These are phyloP conservation scores for Argyrosomus japonicus DNA, from an alignment of 2,113 vertebrate genomes.

Conservation along the genomic window DNA sequence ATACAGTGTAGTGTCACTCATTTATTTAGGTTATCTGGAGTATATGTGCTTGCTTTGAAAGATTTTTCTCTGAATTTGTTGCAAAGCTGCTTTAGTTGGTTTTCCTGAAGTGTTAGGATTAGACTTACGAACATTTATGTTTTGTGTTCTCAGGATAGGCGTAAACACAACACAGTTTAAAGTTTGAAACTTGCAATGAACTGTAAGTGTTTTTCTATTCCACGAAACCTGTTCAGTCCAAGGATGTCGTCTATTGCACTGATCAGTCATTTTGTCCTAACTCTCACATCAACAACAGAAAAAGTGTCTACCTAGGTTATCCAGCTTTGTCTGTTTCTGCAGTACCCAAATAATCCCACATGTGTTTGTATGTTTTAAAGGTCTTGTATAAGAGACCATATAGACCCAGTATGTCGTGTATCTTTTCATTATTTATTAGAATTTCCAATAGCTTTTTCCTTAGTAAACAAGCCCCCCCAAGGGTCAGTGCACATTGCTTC, in stretches of 20 bases:
- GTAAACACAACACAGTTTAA: neutral
- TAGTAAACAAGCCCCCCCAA: slow-evolving; percentile 41
- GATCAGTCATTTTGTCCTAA: neutral
- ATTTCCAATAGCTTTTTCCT: slow-evolving; percentile 66
- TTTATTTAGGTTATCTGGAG: slow-evolving; percentile 23
- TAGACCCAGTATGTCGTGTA: slow-evolving; percentile 47
- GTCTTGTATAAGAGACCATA: slow-evolving; percentile 35
- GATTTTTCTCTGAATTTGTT: slow-evolving; percentile 6
- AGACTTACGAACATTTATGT: neutral
- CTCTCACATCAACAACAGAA: neutral
- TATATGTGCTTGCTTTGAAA: slow-evolving; percentile 14
- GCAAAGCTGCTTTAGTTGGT: neutral
- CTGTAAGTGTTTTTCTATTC: neutral
- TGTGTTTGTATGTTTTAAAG: slow-evolving; percentile 35
- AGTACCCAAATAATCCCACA: slow-evolving; percentile 23
- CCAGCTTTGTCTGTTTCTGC: slow-evolving; percentile 1
- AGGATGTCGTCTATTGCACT: neutral
- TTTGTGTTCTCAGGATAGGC: neutral
- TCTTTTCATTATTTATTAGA: slow-evolving; percentile 70
- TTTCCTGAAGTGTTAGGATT: neutral
- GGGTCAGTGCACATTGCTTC: slow-evolving; percentile 57
- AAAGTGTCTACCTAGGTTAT: neutral
- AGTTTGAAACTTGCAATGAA: neutral
- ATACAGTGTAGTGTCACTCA: slow-evolving; percentile 7
- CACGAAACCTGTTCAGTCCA: neutral